Evolutionary conservation across 2,113 vertebrate species (phyloP).

Genomic region (Marmota monax): DNA sequence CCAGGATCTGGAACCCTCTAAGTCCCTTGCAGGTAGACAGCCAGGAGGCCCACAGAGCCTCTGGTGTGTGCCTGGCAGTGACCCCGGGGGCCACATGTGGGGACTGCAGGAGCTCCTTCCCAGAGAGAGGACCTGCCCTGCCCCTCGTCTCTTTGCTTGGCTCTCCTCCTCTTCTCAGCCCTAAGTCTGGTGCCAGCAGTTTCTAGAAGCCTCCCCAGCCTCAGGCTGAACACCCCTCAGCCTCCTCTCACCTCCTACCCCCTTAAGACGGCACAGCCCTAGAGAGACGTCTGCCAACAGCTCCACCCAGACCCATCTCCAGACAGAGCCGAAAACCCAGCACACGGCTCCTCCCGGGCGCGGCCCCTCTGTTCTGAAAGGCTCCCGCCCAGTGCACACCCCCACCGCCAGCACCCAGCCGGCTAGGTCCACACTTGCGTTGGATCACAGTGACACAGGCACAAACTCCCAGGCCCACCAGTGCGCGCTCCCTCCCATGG

Average conservation of each 20-base stretch:
- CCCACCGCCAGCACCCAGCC: accelerated
- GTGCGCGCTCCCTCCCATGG: too few relatives aligned
- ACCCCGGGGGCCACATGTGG: accelerated
- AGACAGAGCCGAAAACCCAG: accelerated
- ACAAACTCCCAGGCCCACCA: too few relatives aligned
- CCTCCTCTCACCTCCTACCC: accelerated
- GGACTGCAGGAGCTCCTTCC: too few relatives aligned
- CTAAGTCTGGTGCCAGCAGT: neutral
- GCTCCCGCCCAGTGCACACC: accelerated
- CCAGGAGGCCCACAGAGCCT: neutral
- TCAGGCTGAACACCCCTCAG: accelerated
- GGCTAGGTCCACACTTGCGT: too few relatives aligned
- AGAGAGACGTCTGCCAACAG: neutral
- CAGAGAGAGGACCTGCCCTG: accelerated
- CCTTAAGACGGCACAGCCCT: neutral
- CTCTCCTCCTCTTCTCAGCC: neutral
- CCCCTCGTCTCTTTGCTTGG: accelerated
- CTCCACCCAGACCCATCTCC: neutral
- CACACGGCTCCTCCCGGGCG: accelerated
- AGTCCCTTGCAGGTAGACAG: neutral
- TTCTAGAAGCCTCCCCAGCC: neutral
- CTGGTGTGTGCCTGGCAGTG: accelerated
- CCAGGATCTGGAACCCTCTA: neutral
- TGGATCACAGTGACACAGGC: too few relatives aligned
- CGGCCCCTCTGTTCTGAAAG: neutral